A percentile compares a stretch with the other conserved stretches of the same genome.
Evolutionary conservation across 2,113 vertebrate genomes (phyloP).

Genomic region (Odontophorus gujanensis): DNA sequence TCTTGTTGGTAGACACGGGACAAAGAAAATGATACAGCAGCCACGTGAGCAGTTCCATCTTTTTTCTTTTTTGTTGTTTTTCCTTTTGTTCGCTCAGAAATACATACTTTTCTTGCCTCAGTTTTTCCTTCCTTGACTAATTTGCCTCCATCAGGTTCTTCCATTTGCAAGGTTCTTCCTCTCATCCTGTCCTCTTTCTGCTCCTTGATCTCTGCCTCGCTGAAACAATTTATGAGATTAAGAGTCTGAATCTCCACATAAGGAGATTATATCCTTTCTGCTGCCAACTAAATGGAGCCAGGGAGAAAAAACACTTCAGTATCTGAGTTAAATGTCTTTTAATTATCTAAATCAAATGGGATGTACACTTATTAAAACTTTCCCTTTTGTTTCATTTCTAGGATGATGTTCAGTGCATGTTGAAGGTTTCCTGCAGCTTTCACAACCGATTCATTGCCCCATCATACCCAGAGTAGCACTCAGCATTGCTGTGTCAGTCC

Average conservation of each 20-base stretch:
- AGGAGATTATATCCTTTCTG: not conserved
- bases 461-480: not conserved
- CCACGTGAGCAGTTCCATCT: not conserved
- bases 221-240: not conserved
- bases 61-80: not conserved
- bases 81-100: not conserved
- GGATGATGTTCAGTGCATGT: not conserved
- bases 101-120: not conserved
- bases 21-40: not conserved
- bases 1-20: not conserved
- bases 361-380: not conserved
- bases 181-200: not conserved
- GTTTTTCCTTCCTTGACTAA: not conserved
- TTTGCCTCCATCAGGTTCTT: not conserved
- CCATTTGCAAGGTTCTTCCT: not conserved
- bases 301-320: not conserved
- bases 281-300: fast-evolving
- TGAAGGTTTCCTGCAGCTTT: not conserved
- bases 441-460: fast-evolving
- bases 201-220: not conserved
- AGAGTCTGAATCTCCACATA: not conserved
- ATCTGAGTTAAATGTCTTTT: not conserved
- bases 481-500: not conserved
- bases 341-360: not conserved
- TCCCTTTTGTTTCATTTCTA: not conserved